phyloP scores from a whole-genome alignment of 2,888 invertebrate genomes.

The Pandemis corylana region DNA sequence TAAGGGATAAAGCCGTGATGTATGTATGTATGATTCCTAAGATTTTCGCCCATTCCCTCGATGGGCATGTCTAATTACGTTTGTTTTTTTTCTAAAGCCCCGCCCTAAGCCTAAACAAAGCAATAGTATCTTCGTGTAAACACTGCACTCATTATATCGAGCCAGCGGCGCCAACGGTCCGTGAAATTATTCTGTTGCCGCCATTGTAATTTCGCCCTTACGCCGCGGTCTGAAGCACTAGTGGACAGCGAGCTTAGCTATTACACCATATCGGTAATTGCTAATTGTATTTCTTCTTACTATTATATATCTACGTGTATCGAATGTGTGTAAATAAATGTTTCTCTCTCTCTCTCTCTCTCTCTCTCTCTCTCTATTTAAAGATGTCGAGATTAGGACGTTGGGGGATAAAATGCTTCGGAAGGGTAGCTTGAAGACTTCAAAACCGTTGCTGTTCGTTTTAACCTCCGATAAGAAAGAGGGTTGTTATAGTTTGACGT shows the following conservation, averaged over 20 bases:
- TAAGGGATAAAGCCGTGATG: too few relatives aligned
- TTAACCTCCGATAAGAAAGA: too few relatives aligned
- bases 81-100: constrained; percentile 7
- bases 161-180: constrained; percentile 66
- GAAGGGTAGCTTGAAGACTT: neutral
- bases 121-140: constrained; percentile 61
- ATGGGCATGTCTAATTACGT: neutral
- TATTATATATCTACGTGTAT: too few relatives aligned
- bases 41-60: too few relatives aligned
- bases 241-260: constrained; percentile 23
- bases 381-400: constrained; percentile 3
- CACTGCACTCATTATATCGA: constrained; percentile 74
- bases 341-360: too few relatives aligned
- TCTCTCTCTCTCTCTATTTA: too few relatives aligned
- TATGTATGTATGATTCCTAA: too few relatives aligned
- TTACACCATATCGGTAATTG: too few relatives aligned
- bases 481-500: too few relatives aligned
- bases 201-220: constrained; percentile 68
- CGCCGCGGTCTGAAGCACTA: constrained; percentile 40
- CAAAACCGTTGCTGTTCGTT: neutral
- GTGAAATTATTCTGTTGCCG: constrained; percentile 78
- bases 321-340: too few relatives aligned
- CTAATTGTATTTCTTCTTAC: too few relatives aligned
- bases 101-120: constrained; percentile 47
- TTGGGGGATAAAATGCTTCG: neutral